A percentile compares a stretch with the other conserved stretches of the same genome.
Evolutionary conservation across 37 sponge, comb jelly and placozoan genomes (phyloP).

Genomic region (Amphimedon queenslandica): DNA sequence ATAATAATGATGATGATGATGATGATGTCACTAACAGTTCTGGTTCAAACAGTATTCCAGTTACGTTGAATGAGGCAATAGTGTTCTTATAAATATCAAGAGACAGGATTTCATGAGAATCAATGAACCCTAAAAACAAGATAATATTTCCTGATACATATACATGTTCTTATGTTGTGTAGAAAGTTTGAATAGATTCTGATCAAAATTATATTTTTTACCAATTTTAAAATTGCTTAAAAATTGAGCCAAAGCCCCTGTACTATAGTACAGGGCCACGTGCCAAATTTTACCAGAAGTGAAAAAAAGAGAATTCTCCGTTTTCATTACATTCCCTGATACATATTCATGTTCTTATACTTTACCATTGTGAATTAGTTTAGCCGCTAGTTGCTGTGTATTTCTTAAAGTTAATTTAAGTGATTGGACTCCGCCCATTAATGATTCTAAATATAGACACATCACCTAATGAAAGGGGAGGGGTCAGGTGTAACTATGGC

Average conservation of each 20-base stretch:
- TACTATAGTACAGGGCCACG: too few species aligned
- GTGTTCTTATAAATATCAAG: constrained; percentile 65
- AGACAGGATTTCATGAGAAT: constrained; percentile 56
- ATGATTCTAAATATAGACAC: constrained; percentile 51
- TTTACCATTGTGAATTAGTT: constrained; percentile 45
- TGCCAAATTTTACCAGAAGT: too few species aligned
- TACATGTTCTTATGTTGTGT: too few species aligned
- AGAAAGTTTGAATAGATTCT: too few species aligned
- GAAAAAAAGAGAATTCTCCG: too few species aligned
- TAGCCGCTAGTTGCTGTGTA: constrained; percentile 57
- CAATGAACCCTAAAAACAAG: constrained; percentile 32
- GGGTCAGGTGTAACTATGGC: too few species aligned
- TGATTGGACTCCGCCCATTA: constrained; percentile 62
- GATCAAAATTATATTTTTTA: too few species aligned
- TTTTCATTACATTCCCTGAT: background rate
- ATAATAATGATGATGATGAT: background rate
- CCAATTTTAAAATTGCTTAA: too few species aligned
- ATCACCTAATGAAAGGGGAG: constrained; percentile 26
- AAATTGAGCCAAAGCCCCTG: too few species aligned
- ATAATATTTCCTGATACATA: background rate
- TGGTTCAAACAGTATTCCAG: constrained; percentile 44
- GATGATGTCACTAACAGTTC: constrained; percentile 1
- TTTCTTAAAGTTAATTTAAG: constrained; percentile 27
- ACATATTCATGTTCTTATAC: background rate
- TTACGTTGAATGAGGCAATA: constrained; percentile 55